Conservation (phyloP, 1,140 invertebrate species). For the Heliothis virescens region DNA sequence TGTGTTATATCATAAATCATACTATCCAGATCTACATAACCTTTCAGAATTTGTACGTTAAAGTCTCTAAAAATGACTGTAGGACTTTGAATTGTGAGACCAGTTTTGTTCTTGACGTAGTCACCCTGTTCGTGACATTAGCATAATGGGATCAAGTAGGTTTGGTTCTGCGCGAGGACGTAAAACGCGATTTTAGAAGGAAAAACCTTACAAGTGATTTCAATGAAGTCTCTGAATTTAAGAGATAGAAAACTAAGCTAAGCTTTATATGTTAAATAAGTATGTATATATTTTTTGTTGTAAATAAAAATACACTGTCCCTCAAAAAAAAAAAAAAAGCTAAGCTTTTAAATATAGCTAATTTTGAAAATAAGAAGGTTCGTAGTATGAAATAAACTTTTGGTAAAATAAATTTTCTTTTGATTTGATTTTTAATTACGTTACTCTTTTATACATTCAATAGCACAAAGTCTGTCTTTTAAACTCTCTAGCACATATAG, state of each 20-base stretch:
- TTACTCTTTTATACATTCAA: neutral
- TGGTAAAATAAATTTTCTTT: neutral
- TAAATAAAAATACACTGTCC: too few species aligned
- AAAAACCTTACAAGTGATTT: neutral
- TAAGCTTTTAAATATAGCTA: too few species aligned
- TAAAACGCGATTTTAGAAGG: constrained; percentile 13
- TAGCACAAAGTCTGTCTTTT: neutral
- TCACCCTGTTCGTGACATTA: constrained; percentile 61
- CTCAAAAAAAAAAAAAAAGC: too few species aligned
- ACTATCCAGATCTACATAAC: neutral
- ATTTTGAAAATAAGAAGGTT: too few species aligned
- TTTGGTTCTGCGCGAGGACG: constrained; percentile 47
- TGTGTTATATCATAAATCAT: too few species aligned
- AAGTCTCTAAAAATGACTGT: constrained; percentile 6
- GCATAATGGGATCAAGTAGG: constrained; percentile 57
- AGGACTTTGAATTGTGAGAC: constrained; percentile 44
- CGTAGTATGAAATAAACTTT: neutral
- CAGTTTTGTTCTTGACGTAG: constrained; percentile 54
- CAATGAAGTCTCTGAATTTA: neutral
- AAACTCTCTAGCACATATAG: neutral
- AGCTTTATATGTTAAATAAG: too few species aligned
- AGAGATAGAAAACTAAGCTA: too few species aligned
- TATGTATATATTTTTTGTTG: too few species aligned
- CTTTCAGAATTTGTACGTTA: neutral
- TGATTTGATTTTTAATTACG: too few species aligned